Evolutionary conservation across 2,888 invertebrate species (phyloP).

Genomic region (Cosmia pyralina): DNA sequence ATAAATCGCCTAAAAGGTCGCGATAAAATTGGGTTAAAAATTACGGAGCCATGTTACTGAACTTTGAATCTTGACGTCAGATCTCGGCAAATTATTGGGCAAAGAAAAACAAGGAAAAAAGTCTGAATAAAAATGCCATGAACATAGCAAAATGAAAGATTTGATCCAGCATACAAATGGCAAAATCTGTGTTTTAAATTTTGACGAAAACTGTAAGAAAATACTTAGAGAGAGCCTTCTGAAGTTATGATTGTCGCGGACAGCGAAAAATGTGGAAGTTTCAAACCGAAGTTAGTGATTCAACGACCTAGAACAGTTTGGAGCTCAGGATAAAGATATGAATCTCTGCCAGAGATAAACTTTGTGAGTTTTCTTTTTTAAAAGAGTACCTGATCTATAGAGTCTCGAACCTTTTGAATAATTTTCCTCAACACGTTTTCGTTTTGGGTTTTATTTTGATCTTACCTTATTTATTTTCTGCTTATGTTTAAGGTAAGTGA

Average conservation of each 20-base stretch:
- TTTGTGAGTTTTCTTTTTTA: constrained; percentile 54
- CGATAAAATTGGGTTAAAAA: constrained; percentile 62
- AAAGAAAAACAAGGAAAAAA: constrained; percentile 26
- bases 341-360: constrained; percentile 60
- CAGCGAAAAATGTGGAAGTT: constrained; percentile 56
- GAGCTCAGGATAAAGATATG: constrained; percentile 60
- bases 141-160: constrained; percentile 53
- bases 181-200: constrained; percentile 52
- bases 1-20: constrained; percentile 70
- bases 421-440: constrained; percentile 49
- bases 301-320: constrained; percentile 56
- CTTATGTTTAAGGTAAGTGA: constrained; percentile 34
- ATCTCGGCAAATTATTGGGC: constrained; percentile 35
- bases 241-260: constrained; percentile 40
- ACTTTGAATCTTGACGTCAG: constrained; percentile 45
- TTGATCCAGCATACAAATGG: constrained; percentile 52
- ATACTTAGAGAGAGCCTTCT: constrained; percentile 28
- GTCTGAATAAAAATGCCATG: constrained; percentile 31
- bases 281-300: constrained; percentile 53
- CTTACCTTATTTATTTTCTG: constrained; percentile 52
- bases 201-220: constrained; percentile 35
- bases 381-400: constrained; percentile 57
- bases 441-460: constrained; percentile 51
- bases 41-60: constrained; percentile 44
- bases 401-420: constrained; percentile 62